Evolutionary conservation across 2,113 vertebrate genomes (phyloP).

Genomic region (Sinocyclocheilus rhinocerous): DNA sequence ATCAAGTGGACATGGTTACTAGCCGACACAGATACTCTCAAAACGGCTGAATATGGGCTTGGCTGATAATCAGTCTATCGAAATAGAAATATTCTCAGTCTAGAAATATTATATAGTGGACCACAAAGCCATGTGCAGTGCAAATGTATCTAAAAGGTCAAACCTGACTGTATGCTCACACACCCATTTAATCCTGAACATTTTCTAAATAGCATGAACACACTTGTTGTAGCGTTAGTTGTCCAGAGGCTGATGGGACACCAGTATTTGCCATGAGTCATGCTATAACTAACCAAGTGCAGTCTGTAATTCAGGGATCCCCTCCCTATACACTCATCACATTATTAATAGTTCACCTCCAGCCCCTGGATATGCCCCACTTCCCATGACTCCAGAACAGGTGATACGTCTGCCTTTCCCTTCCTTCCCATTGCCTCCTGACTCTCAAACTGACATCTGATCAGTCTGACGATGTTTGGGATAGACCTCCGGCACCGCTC

Average conservation of each 20-base stretch:
- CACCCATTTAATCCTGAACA: background rate
- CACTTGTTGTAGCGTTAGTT: background rate
- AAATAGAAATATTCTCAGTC: background rate
- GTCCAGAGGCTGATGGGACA: background rate
- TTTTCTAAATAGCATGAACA: background rate
- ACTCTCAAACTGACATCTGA: constrained; percentile 17
- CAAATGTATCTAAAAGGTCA: background rate
- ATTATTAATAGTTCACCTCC: constrained; percentile 54
- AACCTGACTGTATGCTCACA: background rate
- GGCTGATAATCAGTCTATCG: no score
- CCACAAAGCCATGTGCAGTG: background rate
- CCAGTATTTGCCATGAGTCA: constrained; percentile 13
- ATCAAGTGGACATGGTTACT: no score
- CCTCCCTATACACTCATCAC: constrained; percentile 21
- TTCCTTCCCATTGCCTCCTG: background rate
- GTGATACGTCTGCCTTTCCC: constrained; percentile 1
- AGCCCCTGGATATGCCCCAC: constrained; percentile 20
- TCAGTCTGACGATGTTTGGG: background rate
- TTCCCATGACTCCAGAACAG: constrained; percentile 12
- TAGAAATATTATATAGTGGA: background rate
- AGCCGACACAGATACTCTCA: no score
- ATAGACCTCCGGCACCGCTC: constrained; percentile 5
- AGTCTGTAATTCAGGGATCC: constrained; percentile 53
- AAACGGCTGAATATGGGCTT: no score
- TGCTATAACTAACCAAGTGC: constrained; percentile 41